Evolutionary conservation across 2,797 vertebrate species (phyloP).

Genomic region (Myioborus miniatus): DNA sequence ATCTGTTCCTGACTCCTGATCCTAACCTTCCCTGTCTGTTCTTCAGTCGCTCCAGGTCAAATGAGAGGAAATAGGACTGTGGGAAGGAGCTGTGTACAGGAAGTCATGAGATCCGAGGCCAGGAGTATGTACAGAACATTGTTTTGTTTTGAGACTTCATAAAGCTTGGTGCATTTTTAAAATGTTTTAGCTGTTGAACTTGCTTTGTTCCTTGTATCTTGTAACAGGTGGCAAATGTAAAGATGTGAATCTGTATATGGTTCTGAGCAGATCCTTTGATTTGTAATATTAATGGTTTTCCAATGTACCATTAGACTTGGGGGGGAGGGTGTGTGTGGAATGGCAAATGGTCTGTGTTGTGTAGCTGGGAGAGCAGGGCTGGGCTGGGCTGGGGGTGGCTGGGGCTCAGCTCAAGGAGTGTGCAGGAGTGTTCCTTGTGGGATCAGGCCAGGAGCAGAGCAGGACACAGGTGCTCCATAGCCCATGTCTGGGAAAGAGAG

Average conservation of each 20-base stretch:
- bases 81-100: conserved; percentile 79
- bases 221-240: conserved; percentile 78
- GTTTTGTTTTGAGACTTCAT: conserved; percentile 80
- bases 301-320: conserved; percentile 72
- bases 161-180: conserved; percentile 83
- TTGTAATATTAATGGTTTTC: conserved; percentile 72
- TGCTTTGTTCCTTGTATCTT: conserved; percentile 77
- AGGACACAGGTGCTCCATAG: not conserved
- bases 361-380: not conserved
- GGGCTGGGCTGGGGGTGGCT: not conserved
- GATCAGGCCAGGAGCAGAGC: not conserved
- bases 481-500: not conserved
- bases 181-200: conserved; percentile 80
- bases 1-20: not conserved
- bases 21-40: not conserved
- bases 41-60: conserved; percentile 90
- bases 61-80: conserved; percentile 87
- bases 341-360: not conserved
- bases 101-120: conserved; percentile 71
- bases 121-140: conserved; percentile 82
- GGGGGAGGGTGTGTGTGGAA: conserved; percentile 21
- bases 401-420: not conserved
- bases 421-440: not conserved
- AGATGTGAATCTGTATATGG: conserved; percentile 78
- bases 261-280: conserved; percentile 74